Base-by-base conservation (phyloP, 2,888 invertebrate genomes). In the Tortricodes alternella region DNA sequence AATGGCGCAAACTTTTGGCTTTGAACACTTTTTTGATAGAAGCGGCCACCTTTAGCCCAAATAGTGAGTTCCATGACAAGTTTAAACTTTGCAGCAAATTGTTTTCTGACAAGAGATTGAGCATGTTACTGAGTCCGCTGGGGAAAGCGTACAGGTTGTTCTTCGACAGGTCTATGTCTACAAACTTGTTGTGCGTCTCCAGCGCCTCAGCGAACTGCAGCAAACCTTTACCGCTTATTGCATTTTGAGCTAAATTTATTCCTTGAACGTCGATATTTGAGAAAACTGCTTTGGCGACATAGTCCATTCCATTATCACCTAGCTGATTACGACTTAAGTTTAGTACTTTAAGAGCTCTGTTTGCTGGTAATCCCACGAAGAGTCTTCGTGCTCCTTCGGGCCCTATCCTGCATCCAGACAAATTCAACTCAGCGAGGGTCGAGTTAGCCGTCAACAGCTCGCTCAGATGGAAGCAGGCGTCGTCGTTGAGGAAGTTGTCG, bases 391-490 rank as follows among this genome's bases (percentile, higher is more conserved):
- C 68, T 1, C 87, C 86, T 15, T 53, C 52, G 3, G 73, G 57
- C 0, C 86, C 86, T 24, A 87, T 81, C 61, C 70, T 76, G 60
- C 89, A 89, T 2, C 87, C 85, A n/a, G 70, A 59, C 29, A 89
- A 65, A 61, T 76, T 80, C 8, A 89, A 62, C 52, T 82, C 78
- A 11, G 61, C 49, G 24, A 89, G 55, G 2, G 66, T 65, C 7
- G 58, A 65, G 62, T 89, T 87, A 1, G 37, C 63, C 9, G 62
- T 60, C 6, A 88, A 62, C 82, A 88, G 76, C 35, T 78, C 72
- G 1, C 84, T 76, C 50, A 89, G 67, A 71, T 89, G 88, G 51
- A 66, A 84, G 35, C 83, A 84, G 2, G 83, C 76, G 49, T 89
- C 88, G 13, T 67, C 53, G 27, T 65, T 76, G 2, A 89, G 70